Conservation (phyloP, 2,888 invertebrate species). For the Polietes domitor region DNA sequence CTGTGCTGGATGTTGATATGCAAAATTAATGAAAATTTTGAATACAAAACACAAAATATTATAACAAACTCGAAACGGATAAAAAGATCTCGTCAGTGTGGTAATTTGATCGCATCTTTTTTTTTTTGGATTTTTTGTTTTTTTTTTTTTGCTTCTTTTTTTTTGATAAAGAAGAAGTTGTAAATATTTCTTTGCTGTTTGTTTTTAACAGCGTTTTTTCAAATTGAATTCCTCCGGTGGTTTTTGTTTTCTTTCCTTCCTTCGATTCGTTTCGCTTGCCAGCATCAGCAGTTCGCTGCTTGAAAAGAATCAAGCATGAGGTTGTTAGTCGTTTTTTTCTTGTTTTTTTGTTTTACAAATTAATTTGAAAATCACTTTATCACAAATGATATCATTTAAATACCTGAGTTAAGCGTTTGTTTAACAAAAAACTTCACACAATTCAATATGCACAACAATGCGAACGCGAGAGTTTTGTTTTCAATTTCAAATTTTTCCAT, state of each 20-base stretch:
- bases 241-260: conserved; percentile 33
- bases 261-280: conserved; percentile 33
- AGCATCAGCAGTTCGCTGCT: not conserved
- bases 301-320: not conserved
- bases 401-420: conserved; percentile 10
- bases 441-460: not conserved
- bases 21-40: conserved; percentile 42
- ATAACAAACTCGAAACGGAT: not conserved
- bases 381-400: conserved; percentile 15
- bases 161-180: conserved; percentile 29
- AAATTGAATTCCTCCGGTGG: not conserved
- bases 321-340: not conserved
- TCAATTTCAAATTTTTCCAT: not conserved
- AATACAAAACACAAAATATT: conserved; percentile 5
- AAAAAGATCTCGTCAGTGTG: conserved; percentile 52
- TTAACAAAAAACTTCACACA: conserved; percentile 31
- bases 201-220: conserved; percentile 12
- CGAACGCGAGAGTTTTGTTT: not conserved
- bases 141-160: not conserved
- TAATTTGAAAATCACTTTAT: conserved; percentile 31
- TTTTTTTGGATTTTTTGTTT: conserved; percentile 25
- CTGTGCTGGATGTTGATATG: conserved; percentile 39
- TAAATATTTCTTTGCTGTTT: not conserved
- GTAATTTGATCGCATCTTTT: conserved; percentile 58
- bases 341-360: conserved; percentile 4